These are phyloP conservation scores for Labroides dimidiatus DNA, from an alignment of 2,797 vertebrate genomes.

Conservation along the genomic window DNA sequence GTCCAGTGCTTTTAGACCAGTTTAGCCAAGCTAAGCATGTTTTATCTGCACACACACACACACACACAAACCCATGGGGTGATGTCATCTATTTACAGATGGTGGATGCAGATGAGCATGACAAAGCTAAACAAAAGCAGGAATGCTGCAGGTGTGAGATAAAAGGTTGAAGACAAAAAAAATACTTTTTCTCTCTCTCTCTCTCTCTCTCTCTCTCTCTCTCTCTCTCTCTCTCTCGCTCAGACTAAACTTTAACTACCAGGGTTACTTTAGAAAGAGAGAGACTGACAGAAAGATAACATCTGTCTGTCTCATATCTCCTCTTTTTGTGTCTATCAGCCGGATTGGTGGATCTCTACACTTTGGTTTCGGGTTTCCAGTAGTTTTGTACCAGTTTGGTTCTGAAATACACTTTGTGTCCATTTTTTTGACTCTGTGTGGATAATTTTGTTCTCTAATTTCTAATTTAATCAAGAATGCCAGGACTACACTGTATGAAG, in stretches of 20 bases:
- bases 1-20: neutral
- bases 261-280: conserved; percentile 5
- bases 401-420: too few species aligned
- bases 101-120: conserved; percentile 35
- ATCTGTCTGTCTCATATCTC: neutral
- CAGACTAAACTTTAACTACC: conserved; percentile 23
- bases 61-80: conserved; percentile 11
- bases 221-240: neutral
- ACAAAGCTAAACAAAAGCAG: conserved; percentile 47
- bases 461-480: too few species aligned
- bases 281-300: conserved; percentile 4
- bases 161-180: conserved; percentile 27
- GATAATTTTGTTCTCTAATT: too few species aligned
- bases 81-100: conserved; percentile 64
- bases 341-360: too few species aligned
- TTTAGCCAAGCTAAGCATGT: conserved; percentile 30
- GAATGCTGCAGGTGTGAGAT: conserved; percentile 71
- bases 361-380: too few species aligned
- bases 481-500: too few species aligned
- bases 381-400: too few species aligned
- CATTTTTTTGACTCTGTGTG: too few species aligned
- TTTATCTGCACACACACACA: conserved; percentile 41
- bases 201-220: neutral
- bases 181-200: neutral
- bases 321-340: neutral